Conservation (phyloP, 2,888 invertebrate genomes). For the Caenorhabditis sulstoni region DNA sequence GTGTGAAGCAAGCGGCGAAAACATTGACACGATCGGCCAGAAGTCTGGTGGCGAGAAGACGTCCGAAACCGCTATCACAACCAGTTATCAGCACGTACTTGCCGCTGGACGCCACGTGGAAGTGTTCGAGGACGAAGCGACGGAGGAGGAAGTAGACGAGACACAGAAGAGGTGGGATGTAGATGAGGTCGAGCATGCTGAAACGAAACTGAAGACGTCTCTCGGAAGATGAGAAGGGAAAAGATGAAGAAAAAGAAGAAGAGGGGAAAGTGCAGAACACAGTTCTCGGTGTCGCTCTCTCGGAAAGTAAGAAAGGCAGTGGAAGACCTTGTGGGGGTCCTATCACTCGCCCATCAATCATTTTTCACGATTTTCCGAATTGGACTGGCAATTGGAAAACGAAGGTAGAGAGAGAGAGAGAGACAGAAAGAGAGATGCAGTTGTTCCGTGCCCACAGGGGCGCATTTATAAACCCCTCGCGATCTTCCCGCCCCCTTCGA, state of each 20-base stretch:
- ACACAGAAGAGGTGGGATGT: slow-evolving; percentile 21
- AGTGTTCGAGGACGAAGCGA: slow-evolving; percentile 63
- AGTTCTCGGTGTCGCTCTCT: slow-evolving; percentile 23
- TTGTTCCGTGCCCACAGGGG: background rate
- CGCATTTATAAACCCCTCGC: background rate
- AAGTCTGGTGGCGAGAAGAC: slow-evolving; percentile 77
- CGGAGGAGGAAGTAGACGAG: slow-evolving; percentile 61
- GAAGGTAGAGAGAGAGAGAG: slow-evolving; percentile 16
- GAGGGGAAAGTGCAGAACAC: slow-evolving; percentile 37
- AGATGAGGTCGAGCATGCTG: slow-evolving; percentile 44
- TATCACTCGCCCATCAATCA: slow-evolving; percentile 44
- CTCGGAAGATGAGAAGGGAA: background rate
- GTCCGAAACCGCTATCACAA: slow-evolving; percentile 80
- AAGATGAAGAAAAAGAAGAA: slow-evolving; percentile 2
- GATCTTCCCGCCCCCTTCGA: slow-evolving; percentile 10
- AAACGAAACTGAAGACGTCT: background rate
- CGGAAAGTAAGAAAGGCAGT: slow-evolving; percentile 19
- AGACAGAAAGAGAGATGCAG: background rate
- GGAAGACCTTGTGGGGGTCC: slow-evolving; percentile 29
- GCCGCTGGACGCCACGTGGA: slow-evolving; percentile 54
- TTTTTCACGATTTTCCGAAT: slow-evolving; percentile 4
- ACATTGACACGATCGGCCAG: slow-evolving; percentile 87
- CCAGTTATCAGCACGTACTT: slow-evolving; percentile 69
- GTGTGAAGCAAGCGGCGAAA: slow-evolving; percentile 86
- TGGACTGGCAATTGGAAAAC: slow-evolving; percentile 10